phyloP scores from a whole-genome alignment of 2,888 invertebrate genomes.

The Trypoxylon attenuatum region DNA sequence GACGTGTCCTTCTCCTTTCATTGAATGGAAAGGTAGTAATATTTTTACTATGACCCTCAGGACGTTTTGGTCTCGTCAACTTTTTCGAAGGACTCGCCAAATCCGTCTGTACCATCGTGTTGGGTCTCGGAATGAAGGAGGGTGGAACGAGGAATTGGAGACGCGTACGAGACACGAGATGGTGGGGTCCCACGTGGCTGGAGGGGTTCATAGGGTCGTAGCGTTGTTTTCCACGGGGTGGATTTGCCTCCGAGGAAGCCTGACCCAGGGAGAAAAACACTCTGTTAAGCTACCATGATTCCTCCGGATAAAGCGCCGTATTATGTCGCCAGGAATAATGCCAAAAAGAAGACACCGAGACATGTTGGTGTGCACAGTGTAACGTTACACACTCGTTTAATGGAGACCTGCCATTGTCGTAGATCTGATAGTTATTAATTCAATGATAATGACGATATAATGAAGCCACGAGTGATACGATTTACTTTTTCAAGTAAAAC shows the following conservation, averaged over 20 bases:
- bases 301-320: conserved; percentile 60
- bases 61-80: conserved; percentile 40
- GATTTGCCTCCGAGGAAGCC: conserved; percentile 56
- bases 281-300: conserved; percentile 60
- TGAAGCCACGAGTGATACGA: too few species aligned
- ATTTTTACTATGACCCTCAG: conserved; percentile 25
- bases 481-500: too few species aligned
- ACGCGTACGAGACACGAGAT: conserved; percentile 33
- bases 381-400: too few species aligned
- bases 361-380: conserved; percentile 15
- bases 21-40: conserved; percentile 31
- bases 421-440: too few species aligned
- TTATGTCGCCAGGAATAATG: conserved; percentile 60
- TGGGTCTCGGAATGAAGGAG: conserved; percentile 19
- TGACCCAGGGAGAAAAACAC: conserved; percentile 42
- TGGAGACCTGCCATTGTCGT: too few species aligned
- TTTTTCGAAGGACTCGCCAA: conserved; percentile 43
- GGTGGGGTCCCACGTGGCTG: conserved; percentile 42
- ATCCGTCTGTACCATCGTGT: conserved; percentile 39
- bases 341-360: conserved; percentile 51
- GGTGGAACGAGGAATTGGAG: conserved; percentile 54
- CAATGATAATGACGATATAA: too few species aligned
- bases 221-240: conserved; percentile 50
- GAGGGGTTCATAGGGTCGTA: conserved; percentile 40
- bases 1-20: too few species aligned